Base-by-base conservation (phyloP, 1,140 invertebrate genomes). In the Diuraphis noxia region DNA sequence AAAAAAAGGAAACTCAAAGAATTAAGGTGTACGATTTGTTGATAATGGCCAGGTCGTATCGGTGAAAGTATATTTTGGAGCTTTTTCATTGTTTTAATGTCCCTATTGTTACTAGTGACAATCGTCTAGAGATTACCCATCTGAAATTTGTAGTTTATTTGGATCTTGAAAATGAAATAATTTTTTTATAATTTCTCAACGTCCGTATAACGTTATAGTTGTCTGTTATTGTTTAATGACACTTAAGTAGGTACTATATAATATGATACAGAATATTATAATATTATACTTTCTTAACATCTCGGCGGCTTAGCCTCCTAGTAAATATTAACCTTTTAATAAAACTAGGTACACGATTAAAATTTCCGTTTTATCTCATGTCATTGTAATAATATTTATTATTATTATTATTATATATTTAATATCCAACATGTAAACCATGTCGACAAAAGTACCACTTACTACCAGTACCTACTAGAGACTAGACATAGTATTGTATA, bases 11-110 rank as follows among this genome's bases (percentile, higher is more conserved):
- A 9, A 79, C 34, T 77, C 34, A 19, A 79, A 79, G 8, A 79
- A 36, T 34, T 79, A n/a, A n/a, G n/a, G n/a, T 21, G 23, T 9
- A 79, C 36, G 72, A 82, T 41, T 41, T 40, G 81, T 82, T 30
- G 2, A 82, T 41, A 82, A 36, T 36, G 72, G 25, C 38, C 30
- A 36, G 79, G 8, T 30, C 23, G 23, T 81, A 81, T 40, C 2
- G 40, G 81, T 82, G 81, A 82, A 82, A 82, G 81, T 82, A 82
- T 82, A 10, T 25, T 82, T 30, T 10, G 81, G 25, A 41, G 23
- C 38, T 82, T 82, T 82, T 82, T 41, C 30, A 82, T 82, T 82
- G 81, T 82, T 82, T 82, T 82, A 82, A 82, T 38, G 38, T 40
- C 4, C 23, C 81, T 82, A 81, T 81, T 81, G 81, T 82, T 82